Evolutionary conservation across 2,888 invertebrate species (phyloP).

Genomic region (Ophioninae sp.): DNA sequence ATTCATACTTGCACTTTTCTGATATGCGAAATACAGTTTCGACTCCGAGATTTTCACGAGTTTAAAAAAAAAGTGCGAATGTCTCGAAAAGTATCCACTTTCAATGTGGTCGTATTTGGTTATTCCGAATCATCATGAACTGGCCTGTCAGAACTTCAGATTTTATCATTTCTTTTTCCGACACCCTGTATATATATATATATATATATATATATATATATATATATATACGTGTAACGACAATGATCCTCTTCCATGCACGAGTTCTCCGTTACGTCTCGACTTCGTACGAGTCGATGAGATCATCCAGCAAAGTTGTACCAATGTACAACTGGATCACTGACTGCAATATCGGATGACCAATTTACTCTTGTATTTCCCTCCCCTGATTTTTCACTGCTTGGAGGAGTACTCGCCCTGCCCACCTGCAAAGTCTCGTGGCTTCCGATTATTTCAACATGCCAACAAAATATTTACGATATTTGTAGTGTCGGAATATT

Average conservation of each 20-base stretch:
- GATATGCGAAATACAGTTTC: too few relatives aligned
- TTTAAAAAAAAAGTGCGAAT: too few relatives aligned
- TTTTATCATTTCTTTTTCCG: neutral
- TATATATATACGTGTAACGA: slow-evolving; percentile 29
- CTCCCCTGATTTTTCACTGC: slow-evolving; percentile 15
- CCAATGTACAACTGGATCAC: slow-evolving; percentile 28
- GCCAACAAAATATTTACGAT: too few relatives aligned
- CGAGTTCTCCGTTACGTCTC: slow-evolving; percentile 39
- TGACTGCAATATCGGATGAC: slow-evolving; percentile 48
- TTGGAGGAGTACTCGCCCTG: neutral
- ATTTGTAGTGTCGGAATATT: too few relatives aligned
- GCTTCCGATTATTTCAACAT: neutral
- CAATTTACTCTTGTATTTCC: slow-evolving; percentile 32
- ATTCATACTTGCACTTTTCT: too few relatives aligned
- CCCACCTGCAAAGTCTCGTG: neutral
- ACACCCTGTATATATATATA: neutral
- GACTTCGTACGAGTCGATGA: slow-evolving; percentile 41
- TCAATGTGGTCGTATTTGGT: too few relatives aligned
- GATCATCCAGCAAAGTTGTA: slow-evolving; percentile 47
- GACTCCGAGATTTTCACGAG: too few relatives aligned
- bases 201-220: too few relatives aligned
- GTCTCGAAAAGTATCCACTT: too few relatives aligned
- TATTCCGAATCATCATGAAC: too few relatives aligned
- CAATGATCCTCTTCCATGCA: slow-evolving; percentile 45
- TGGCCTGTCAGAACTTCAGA: too few relatives aligned